phyloP scores from a whole-genome alignment of 2,113 vertebrate genomes.

The Paracanthobrama guichenoti region DNA sequence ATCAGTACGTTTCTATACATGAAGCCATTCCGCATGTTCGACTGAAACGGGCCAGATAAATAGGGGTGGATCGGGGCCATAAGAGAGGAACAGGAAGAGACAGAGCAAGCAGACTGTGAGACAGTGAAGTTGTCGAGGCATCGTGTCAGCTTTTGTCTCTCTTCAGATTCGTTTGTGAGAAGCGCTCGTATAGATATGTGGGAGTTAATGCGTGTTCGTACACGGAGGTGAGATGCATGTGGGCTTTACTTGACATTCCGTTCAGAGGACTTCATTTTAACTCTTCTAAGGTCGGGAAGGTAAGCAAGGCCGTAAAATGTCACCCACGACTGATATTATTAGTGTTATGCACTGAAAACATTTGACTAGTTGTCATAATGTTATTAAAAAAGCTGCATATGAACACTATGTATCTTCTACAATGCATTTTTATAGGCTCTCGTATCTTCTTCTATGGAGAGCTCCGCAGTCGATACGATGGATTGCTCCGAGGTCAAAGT shows the following conservation, averaged over 20 bases:
- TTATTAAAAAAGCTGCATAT: too few species aligned
- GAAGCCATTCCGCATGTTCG: slow-evolving; percentile 40
- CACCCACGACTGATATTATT: neutral
- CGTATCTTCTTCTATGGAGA: slow-evolving; percentile 46
- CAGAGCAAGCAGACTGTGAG: slow-evolving; percentile 59
- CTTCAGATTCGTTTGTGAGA: slow-evolving; percentile 23
- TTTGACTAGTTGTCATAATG: neutral
- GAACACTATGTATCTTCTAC: too few species aligned
- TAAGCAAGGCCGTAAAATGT: slow-evolving; percentile 36
- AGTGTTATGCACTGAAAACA: slow-evolving; percentile 1
- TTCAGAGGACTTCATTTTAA: slow-evolving; percentile 26
- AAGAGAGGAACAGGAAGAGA: slow-evolving; percentile 73
- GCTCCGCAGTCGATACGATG: slow-evolving; percentile 49
- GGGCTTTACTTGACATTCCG: slow-evolving; percentile 22
- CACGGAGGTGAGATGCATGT: slow-evolving; percentile 62
- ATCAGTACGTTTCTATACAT: neutral
- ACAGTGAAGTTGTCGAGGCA: slow-evolving; percentile 27
- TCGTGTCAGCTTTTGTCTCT: slow-evolving; percentile 28
- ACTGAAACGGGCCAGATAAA: slow-evolving; percentile 60
- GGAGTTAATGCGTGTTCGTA: slow-evolving; percentile 38
- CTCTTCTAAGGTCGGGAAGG: slow-evolving; percentile 43
- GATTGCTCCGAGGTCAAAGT: slow-evolving; percentile 52
- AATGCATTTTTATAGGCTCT: slow-evolving; percentile 44
- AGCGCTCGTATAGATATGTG: slow-evolving; percentile 59
- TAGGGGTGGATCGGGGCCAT: slow-evolving; percentile 70